Base-by-base conservation (phyloP, 2,113 vertebrate species). In the Coreoperca whiteheadi region DNA sequence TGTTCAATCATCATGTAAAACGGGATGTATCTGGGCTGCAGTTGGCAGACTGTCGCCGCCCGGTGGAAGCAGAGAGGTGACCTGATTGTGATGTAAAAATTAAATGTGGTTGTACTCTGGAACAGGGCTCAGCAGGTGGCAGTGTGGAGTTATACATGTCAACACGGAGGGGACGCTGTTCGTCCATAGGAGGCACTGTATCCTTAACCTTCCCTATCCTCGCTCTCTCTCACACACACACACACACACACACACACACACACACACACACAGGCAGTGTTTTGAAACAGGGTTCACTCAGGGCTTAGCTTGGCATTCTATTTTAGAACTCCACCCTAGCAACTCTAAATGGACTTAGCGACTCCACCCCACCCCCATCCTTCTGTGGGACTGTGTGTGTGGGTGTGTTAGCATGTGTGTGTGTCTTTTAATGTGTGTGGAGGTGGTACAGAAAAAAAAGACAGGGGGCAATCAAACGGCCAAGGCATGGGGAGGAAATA, bases 301-400 rank as follows among this genome's bases (percentile, higher is more conserved):
- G 83, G 92, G 84, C 90, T 88, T 84, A 87, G 75, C 74, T 87
- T 82, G 82, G 77, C 77, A 28, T 87, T 82, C 86, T 89, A 72
- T 91, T 89, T 92, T 88, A 79, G 37, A 88, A 87, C 82, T 88
- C 92, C 89, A 89, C 87, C 89, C 82, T 74, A 81, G 81, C 82
- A 80, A 65, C 73, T 87, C 79, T 59, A 80, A 91, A 84, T 88
- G 89, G 77, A 87, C 79, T 80, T 66, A 67, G 79, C 57, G 85
- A 87, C 87, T 83, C 74, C 83, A 85, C 88, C 66, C 77, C 84
- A 69, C 61, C 85, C 60, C 70, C 70, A 34, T 50, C 48, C 70
- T 74, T 48, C 68, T 77, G 69, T 39, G 20, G 30, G 50, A 80
- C 48, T 72, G 37, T 34, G n/a, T 74, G 68, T 78, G 77, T 76